Conservation (phyloP, 2,797 vertebrate genomes). For the Limnodromus scolopaceus region DNA sequence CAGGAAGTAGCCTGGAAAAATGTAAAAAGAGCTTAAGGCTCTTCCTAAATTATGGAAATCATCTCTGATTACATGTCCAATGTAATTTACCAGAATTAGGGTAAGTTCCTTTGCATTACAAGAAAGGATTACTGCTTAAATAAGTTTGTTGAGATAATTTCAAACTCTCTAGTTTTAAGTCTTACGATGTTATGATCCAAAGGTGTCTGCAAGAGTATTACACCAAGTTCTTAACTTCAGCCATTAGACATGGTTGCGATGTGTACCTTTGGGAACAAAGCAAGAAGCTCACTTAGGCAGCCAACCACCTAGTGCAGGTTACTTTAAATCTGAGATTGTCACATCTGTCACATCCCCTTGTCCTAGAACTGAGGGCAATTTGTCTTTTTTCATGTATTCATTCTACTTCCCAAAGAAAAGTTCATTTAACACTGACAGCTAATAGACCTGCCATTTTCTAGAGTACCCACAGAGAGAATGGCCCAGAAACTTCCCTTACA, state of each 20-base stretch:
- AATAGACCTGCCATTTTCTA: neutral
- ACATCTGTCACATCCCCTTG: neutral
- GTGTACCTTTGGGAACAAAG: accelerated
- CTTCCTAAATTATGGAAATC: neutral
- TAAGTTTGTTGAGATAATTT: neutral
- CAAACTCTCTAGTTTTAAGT: neutral
- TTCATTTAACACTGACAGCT: neutral
- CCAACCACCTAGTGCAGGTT: neutral
- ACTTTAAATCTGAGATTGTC: neutral
- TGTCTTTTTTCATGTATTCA: neutral
- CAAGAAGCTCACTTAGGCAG: neutral
- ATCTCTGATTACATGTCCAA: neutral
- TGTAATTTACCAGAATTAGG: neutral
- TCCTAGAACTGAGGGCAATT: neutral
- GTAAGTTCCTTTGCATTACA: neutral
- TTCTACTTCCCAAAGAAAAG: neutral
- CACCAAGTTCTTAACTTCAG: neutral
- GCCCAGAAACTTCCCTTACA: neutral
- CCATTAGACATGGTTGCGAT: neutral
- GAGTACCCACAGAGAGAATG: neutral
- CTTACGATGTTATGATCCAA: neutral
- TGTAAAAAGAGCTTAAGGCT: neutral
- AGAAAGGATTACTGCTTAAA: neutral
- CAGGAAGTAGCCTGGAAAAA: neutral
- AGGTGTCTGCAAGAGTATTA: neutral